Evolutionary conservation across 2,888 invertebrate species (phyloP), one percentile per base, ranked within the genome.

Genomic region (Hirtodrosophila trivittata): DNA sequence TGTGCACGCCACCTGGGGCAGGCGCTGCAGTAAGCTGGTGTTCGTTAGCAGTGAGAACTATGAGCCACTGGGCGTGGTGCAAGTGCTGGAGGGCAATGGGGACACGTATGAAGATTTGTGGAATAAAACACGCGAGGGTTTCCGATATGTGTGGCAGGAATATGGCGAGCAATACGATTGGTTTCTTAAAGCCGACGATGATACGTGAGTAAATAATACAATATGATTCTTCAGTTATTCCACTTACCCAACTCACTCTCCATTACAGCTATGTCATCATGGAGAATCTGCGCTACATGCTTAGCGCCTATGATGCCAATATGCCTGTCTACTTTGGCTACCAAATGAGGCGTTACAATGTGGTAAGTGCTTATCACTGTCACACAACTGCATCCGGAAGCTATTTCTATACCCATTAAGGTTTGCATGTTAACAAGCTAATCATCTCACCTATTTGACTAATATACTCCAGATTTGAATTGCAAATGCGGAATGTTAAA

Each of bases 151-250:
- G 8, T 96, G 97, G 89, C 93, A 95, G 73, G 92, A 97, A 86
- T 94, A 97, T 89, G 91, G 94, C 33, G 92, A 97, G 71, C 93
- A 97, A 41, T 96, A 95, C 4, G 98, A 98, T 91, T 98, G 98
- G 97, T 98, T 99, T 90, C 92, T 99, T 87, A 99, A 99, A 90
- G 98, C 98, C 14, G 98, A 98, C 87, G 98, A 98, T 90, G 98
- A 99, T 89, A 98, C 98, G 98, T 98, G 89, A 97, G 97, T 3
- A 7, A 1, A 12, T 7, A 5, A 8, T n/a, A n/a, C n/a, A n/a
- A n/a, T n/a, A n/a, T 12, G n/a, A 3, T 21, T 21, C 18, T 3
- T 21, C 14, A 35, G 8, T n/a, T 14, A 4, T 21, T n/a, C 3
- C 1, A 1, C 21, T 35, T 12, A 7, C 12, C 7, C 5, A 21